A percentile compares a stretch with the other conserved stretches of the same genome.
Conservation (phyloP, 2,113 vertebrate species). For the Prunella himalayana region DNA sequence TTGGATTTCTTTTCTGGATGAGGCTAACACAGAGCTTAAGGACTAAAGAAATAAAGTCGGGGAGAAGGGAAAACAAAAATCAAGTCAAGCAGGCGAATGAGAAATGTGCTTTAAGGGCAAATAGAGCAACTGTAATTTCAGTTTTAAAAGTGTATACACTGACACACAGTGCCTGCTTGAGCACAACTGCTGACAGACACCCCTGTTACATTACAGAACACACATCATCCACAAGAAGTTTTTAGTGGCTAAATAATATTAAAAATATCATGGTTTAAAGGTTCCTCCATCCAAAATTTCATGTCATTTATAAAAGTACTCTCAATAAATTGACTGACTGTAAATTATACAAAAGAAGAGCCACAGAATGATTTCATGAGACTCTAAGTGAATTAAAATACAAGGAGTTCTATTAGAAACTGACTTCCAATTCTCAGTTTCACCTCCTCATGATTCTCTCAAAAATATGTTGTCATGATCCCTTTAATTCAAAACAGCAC, state of each 20-base stretch:
- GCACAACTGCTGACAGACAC: background rate
- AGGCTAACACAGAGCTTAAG: conserved; percentile 89
- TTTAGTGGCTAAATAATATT: background rate
- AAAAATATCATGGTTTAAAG: background rate
- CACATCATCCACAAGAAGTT: background rate
- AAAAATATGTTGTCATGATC: background rate
- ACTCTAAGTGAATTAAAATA: background rate
- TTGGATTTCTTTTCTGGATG: conserved; percentile 87
- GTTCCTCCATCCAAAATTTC: background rate
- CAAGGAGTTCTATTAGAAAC: background rate
- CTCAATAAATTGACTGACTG: background rate
- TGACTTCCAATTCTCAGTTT: background rate
- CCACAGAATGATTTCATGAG: background rate
- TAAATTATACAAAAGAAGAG: background rate
- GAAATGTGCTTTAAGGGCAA: conserved; percentile 61
- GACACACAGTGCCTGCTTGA: conserved; percentile 16
- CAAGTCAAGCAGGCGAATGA: conserved; percentile 75
- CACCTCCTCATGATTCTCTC: background rate
- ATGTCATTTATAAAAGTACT: background rate
- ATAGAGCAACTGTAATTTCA: background rate
- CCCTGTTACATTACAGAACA: background rate
- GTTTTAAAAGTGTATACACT: background rate
- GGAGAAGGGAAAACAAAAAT: conserved; percentile 76
- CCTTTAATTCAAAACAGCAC: background rate
- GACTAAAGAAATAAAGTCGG: conserved; percentile 84